Percentiles rank a stretch among this genome's conserved stretches.
Evolutionary conservation across 92 coral and sea anemone genomes (phyloP).

Genomic region (Porites cylindrica): DNA sequence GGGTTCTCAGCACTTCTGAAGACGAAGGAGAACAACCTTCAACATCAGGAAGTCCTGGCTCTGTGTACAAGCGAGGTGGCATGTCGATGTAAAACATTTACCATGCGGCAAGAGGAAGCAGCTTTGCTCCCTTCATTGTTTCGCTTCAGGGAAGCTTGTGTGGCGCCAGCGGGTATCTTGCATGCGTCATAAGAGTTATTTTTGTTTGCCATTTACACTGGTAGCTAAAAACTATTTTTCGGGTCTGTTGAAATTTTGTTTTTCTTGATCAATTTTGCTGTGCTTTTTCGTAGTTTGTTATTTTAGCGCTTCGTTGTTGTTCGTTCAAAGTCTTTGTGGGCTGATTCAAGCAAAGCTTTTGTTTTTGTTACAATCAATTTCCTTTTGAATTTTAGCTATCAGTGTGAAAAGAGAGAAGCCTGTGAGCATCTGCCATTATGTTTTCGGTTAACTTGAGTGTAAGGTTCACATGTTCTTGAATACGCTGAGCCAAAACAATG

Average conservation of each 20-base stretch:
- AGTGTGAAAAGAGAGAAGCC: not conserved
- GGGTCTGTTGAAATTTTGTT: not conserved
- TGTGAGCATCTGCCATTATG: not conserved
- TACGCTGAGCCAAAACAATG: not conserved
- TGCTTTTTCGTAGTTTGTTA: slow-evolving; percentile 9
- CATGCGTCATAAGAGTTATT: not conserved
- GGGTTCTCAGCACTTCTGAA: slow-evolving; percentile 72
- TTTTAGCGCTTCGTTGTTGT: not conserved
- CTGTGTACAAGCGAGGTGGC: slow-evolving; percentile 61
- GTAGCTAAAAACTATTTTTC: not conserved
- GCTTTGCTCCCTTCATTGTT: not conserved
- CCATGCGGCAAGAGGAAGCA: not conserved
- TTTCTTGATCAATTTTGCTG: not conserved
- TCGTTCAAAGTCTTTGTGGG: not conserved
- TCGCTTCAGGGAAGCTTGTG: not conserved
- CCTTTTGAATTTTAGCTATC: not conserved
- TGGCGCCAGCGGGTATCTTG: not conserved
- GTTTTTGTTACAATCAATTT: not conserved
- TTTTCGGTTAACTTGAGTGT: not conserved
- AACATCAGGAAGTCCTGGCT: slow-evolving; percentile 65
- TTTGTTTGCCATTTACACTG: not conserved
- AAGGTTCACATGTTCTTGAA: not conserved
- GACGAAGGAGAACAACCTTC: slow-evolving; percentile 83
- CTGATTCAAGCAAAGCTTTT: not conserved
- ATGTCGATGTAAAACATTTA: slow-evolving; percentile 55